phyloP scores from a whole-genome alignment of 2,888 invertebrate species.

The Automeris io region DNA sequence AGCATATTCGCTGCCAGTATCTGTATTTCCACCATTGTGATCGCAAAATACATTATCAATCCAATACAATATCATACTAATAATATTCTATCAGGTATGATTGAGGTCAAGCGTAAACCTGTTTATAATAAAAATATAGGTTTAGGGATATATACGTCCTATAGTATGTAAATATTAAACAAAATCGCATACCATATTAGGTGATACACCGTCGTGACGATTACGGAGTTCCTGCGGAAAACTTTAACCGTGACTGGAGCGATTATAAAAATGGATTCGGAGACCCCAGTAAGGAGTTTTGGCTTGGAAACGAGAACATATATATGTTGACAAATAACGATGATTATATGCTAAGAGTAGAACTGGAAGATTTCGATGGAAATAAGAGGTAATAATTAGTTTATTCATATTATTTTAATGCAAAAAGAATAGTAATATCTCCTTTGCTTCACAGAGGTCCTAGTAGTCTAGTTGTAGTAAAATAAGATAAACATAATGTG shows the following conservation, averaged over 20 bases:
- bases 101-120: too few relatives aligned
- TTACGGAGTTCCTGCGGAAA: constrained; percentile 90
- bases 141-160: too few relatives aligned
- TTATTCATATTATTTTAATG: too few relatives aligned
- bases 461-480: not conserved
- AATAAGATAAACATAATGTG: too few relatives aligned
- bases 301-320: constrained; percentile 95
- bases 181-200: constrained; percentile 73
- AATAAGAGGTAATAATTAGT: constrained; percentile 83
- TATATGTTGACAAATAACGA: constrained; percentile 96
- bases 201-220: constrained; percentile 94
- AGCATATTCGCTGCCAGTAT: too few relatives aligned
- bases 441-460: not conserved
- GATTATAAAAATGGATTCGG: constrained; percentile 96
- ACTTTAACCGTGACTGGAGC: constrained; percentile 94
- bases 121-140: too few relatives aligned
- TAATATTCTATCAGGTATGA: too few relatives aligned
- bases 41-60: too few relatives aligned
- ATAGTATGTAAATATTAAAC: too few relatives aligned
- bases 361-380: constrained; percentile 94
- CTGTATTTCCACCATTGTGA: too few relatives aligned
- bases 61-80: too few relatives aligned
- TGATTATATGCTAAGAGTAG: constrained; percentile 90
- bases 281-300: constrained; percentile 92
- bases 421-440: not conserved